Base-by-base conservation (phyloP, 1,140 invertebrate genomes). In the Drosophila tsacasi region DNA sequence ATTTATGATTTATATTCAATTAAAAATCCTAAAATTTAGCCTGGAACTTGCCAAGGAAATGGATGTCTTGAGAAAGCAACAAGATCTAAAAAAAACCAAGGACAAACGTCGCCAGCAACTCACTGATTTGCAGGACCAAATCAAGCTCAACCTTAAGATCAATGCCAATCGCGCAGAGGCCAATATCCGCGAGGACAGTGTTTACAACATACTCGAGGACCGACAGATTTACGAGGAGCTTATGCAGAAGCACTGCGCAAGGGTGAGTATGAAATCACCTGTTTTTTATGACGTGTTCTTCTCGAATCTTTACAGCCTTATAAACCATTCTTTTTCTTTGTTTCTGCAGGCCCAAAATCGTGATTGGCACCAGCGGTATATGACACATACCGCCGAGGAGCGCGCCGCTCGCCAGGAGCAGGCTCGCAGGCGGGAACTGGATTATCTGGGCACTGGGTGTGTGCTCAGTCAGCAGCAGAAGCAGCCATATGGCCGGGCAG, bases 381-480 rank as follows among this genome's bases (percentile, higher is more conserved):
- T 80, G 68, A 54, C 46, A 19, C 76, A 80, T 37, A 79, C 42
- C 1, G 58, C 68, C 3, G 47, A 25, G 23, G 77, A 80, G 50
- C 67, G 77, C 3, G 57, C 76, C 1, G 44, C 35, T 15, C 67
- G 40, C 2, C 30, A 17, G 49, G 35, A 55, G 7, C 17, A 47
- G 23, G 25, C 44, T 32, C 35, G 12, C 10, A 35, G 39, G 17
- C 39, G 21, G 40, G 76, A 79, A 15, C 47, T 39, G 39, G 58
- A 65, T 15, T 80, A 79, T 54, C 76, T 80, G 46, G 77, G 68
- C 27, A 80, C 68, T 55, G 77, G 77, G 46, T 80, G 77, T 74
- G 77, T 80, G 21, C 76, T 80, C 5, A 47, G 46, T 17, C 77
- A 80, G 40, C 35, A 67, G 35, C 39, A 46, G 35, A 79, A 79